Percentiles rank a stretch among this genome's conserved stretches.
Conservation (phyloP, 2,797 vertebrate genomes). For the Takifugu ocellatus region DNA sequence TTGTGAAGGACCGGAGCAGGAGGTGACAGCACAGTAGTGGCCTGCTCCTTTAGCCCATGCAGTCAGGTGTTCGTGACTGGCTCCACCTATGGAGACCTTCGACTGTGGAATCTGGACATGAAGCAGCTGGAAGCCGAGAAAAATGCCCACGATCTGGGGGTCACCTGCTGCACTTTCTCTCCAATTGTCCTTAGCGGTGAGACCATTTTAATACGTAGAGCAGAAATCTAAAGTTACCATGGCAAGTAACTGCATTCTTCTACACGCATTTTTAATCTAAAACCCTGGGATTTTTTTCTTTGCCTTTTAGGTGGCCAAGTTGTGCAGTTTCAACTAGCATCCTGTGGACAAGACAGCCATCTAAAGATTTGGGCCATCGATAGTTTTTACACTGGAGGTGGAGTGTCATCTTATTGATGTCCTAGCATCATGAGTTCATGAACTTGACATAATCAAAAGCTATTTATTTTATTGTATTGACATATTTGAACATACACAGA, state of each 20-base stretch:
- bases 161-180: slow-evolving; percentile 89
- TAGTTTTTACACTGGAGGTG: slow-evolving; percentile 75
- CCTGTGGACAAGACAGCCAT: slow-evolving; percentile 90
- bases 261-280: not conserved
- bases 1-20: slow-evolving; percentile 78
- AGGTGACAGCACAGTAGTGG: slow-evolving; percentile 84
- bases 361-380: slow-evolving; percentile 87
- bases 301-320: slow-evolving; percentile 48
- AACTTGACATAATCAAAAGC: too few species aligned
- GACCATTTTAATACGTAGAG: slow-evolving; percentile 1
- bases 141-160: slow-evolving; percentile 89
- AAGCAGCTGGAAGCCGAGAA: slow-evolving; percentile 85
- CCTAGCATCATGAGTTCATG: too few species aligned
- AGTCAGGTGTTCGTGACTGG: slow-evolving; percentile 87
- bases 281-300: slow-evolving; percentile 3
- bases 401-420: not conserved
- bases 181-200: slow-evolving; percentile 78
- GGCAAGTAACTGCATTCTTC: not conserved
- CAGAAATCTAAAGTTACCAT: not conserved
- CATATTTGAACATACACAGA: too few species aligned
- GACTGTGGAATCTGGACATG: slow-evolving; percentile 87
- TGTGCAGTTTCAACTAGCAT: slow-evolving; percentile 81
- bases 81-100: slow-evolving; percentile 90
- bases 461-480: too few species aligned
- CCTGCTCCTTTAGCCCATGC: slow-evolving; percentile 88